A percentile compares a stretch with the other conserved stretches of the same genome.
Evolutionary conservation across 2,797 vertebrate species (phyloP).

Genomic region (Tapirus indicus): DNA sequence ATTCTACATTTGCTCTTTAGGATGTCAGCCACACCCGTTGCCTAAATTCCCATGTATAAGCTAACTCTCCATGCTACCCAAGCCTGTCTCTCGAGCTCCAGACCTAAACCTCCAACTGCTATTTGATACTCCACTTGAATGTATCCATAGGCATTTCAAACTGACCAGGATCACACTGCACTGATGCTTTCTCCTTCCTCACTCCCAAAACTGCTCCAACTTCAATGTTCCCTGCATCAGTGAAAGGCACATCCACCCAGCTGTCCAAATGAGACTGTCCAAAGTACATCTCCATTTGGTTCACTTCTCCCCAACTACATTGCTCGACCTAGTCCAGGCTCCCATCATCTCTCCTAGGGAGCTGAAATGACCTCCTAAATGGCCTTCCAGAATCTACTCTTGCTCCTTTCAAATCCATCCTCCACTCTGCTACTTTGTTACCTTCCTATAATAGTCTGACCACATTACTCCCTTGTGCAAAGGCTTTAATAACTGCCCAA

Average conservation of each 20-base stretch:
- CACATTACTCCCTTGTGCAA: not conserved
- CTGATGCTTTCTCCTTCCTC: not conserved
- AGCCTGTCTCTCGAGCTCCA: not conserved
- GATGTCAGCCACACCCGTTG: rapidly evolving
- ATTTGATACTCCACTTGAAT: rapidly evolving
- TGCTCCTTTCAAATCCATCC: not conserved
- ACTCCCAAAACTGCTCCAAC: not conserved
- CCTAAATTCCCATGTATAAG: not conserved
- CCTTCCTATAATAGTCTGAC: not conserved
- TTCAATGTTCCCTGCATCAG: no score
- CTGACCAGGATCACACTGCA: not conserved
- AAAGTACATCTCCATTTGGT: rapidly evolving
- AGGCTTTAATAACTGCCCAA: not conserved
- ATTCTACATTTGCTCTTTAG: no score
- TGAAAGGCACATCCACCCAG: rapidly evolving
- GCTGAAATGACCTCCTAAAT: not conserved
- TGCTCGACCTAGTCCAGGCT: not conserved
- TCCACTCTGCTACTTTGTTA: not conserved
- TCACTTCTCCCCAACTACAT: not conserved
- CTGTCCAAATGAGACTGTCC: not conserved
- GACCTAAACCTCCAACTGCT: no score
- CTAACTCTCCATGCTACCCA: no score
- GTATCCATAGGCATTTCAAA: not conserved
- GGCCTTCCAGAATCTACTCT: not conserved
- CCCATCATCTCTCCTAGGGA: not conserved